phyloP scores from a whole-genome alignment of 2,797 vertebrate species.

The Spea hammondii region DNA sequence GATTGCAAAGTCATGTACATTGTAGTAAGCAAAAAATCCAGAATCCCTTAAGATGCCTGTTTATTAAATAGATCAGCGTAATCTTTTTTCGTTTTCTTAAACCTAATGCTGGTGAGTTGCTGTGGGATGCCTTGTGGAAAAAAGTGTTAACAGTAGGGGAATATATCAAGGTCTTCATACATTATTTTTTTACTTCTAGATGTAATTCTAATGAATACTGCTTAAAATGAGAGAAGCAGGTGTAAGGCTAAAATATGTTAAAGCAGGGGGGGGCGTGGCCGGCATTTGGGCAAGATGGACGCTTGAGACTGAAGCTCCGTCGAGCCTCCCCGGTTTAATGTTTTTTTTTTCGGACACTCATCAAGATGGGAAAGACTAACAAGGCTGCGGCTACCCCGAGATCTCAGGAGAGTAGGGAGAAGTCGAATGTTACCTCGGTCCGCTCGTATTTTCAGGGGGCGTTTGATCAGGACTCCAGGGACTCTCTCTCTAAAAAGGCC shows the following conservation, averaged over 20 bases:
- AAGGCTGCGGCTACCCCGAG: too few relatives aligned
- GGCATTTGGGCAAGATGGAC: too few relatives aligned
- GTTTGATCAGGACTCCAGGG: too few relatives aligned
- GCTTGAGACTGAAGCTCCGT: too few relatives aligned
- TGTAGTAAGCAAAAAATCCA: conserved; percentile 40
- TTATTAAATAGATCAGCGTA: conserved; percentile 43
- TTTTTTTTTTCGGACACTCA: too few relatives aligned
- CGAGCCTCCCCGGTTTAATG: too few relatives aligned
- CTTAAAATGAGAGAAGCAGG: conserved; percentile 11
- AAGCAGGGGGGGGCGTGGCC: too few relatives aligned
- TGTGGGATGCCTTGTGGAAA: conserved; percentile 14
- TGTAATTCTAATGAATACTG: conserved; percentile 31
- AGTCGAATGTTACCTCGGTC: too few relatives aligned
- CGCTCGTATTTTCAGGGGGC: too few relatives aligned
- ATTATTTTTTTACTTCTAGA: conserved; percentile 21
- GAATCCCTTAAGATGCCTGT: conserved; percentile 38
- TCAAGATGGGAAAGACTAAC: too few relatives aligned
- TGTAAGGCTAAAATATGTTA: not conserved
- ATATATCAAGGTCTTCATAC: conserved; percentile 13
- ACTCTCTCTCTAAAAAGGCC: too few relatives aligned
- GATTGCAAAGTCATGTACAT: conserved; percentile 39
- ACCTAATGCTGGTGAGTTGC: conserved; percentile 7
- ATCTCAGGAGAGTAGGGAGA: too few relatives aligned
- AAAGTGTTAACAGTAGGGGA: conserved; percentile 18
- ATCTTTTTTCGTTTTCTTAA: conserved; percentile 25